Evolutionary conservation across 2,797 vertebrate species (phyloP), one percentile per base, ranked within the genome.

Genomic region (Acanthopagrus latus): DNA sequence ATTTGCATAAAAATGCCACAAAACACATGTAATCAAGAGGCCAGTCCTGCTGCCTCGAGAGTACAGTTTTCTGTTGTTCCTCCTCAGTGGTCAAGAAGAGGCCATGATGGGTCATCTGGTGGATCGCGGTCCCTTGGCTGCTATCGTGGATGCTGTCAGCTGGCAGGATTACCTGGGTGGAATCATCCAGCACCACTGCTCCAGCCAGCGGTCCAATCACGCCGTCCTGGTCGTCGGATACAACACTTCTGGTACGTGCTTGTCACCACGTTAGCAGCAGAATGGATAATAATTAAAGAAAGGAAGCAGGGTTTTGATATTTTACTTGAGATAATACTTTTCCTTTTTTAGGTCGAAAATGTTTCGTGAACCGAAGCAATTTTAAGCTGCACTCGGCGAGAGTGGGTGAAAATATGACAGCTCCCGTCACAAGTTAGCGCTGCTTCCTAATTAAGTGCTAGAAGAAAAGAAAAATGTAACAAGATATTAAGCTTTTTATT

Each of bases 81-180:
- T 76, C 48, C 14, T 1, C 84, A 98, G 97, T 7, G 94, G 83
- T 76, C 94, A 92, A 56, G 97, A 99, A 87, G 92, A 95, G 23
- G 91, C 91, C 69, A 97, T 98, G 97, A 96, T 94, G 91, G 93
- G 86, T 87, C 78, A 92, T 43, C 95, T 98, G 62, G 59, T 97
- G 76, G 81, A 92, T 47, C 89, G 76, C 20, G 97, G 97, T 7
- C 98, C 97, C 47, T 86, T 98, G 91, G 92, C 94, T 52, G 97
- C 93, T 25, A 86, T 95, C 1, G 97, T 98, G 7, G 96, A 98
- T 86, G 97, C 97, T 0, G 41, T 97, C 76, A 98, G 97, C 93
- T 99, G 97, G 97, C 97, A 98, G 82, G 97, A 98, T 94, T 99
- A 99, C 74, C 94, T 97, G 18, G 96, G 97, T 71, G 97, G 98